phyloP scores from a whole-genome alignment of 2,888 invertebrate species.

The Ornithoptera priamus region DNA sequence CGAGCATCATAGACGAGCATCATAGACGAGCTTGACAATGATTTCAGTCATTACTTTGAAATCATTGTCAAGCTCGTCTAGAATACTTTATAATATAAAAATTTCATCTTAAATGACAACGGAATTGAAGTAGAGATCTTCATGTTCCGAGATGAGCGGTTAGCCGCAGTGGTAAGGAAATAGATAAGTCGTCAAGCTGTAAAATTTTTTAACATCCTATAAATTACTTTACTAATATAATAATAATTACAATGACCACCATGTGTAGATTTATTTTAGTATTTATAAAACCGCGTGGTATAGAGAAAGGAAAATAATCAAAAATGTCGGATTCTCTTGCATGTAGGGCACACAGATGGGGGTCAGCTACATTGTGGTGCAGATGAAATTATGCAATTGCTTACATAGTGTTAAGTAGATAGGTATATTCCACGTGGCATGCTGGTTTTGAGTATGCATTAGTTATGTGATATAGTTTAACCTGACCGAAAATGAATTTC shows the following conservation, averaged over 20 bases:
- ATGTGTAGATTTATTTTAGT: conserved; percentile 6
- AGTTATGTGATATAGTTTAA: not conserved
- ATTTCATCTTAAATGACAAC: no score
- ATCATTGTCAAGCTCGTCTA: no score
- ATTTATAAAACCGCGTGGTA: conserved; percentile 14
- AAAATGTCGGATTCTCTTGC: conserved; percentile 7
- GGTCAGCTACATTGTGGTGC: conserved; percentile 18
- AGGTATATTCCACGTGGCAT: conserved; percentile 10
- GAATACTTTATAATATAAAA: no score
- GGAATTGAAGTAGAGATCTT: no score
- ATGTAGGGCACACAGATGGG: conserved; percentile 19
- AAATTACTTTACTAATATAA: no score
- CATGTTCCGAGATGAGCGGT: no score
- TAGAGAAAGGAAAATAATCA: conserved; percentile 18
- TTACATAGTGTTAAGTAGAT: conserved; percentile 4
- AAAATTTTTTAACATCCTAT: no score
- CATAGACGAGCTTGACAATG: no score
- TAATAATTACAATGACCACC: not conserved
- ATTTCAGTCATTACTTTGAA: no score
- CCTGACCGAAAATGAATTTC: not conserved
- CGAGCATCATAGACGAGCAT: no score
- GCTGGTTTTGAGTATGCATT: conserved; percentile 1
- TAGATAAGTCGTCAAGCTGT: no score
- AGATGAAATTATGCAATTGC: conserved; percentile 21
- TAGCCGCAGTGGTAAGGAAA: no score